Evolutionary conservation across 1,140 invertebrate genomes (phyloP).

Genomic region (Pemphigus obesinymphae): DNA sequence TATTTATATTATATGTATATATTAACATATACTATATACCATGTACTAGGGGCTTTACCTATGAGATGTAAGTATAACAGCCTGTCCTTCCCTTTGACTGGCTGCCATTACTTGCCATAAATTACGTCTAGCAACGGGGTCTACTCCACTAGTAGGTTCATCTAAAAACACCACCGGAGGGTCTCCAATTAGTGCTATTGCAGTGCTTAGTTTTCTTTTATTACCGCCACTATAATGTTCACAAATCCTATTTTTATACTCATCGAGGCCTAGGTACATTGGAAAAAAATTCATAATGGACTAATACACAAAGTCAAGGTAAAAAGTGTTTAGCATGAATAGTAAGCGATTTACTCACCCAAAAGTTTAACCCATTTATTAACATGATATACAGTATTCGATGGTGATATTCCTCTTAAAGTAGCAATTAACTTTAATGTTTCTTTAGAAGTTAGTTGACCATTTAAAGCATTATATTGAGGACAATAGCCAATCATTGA

Average conservation of each 20-base stretch:
- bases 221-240: constrained; percentile 75
- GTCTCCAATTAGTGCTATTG: constrained; percentile 87
- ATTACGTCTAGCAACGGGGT: constrained; percentile 68
- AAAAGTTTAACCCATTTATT: constrained; percentile 56
- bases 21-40: neutral
- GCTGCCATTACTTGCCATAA: constrained; percentile 71
- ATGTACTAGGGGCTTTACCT: constrained; percentile 49
- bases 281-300: neutral
- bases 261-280: constrained; percentile 45
- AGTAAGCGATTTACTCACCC: constrained; percentile 51
- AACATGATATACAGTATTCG: constrained; percentile 54
- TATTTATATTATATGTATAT: no score
- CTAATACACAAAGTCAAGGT: no score
- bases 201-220: constrained; percentile 89
- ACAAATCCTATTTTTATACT: constrained; percentile 43
- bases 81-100: constrained; percentile 52
- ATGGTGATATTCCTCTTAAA: constrained; percentile 63
- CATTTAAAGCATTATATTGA: constrained; percentile 77
- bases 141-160: constrained; percentile 75
- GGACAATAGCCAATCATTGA: constrained; percentile 72
- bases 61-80: constrained; percentile 51
- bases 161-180: constrained; percentile 83
- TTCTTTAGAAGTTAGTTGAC: constrained; percentile 73
- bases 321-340: neutral
- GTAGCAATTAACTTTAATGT: constrained; percentile 69